phyloP scores from a whole-genome alignment of 2,888 invertebrate genomes.

The Acleris sparsana region DNA sequence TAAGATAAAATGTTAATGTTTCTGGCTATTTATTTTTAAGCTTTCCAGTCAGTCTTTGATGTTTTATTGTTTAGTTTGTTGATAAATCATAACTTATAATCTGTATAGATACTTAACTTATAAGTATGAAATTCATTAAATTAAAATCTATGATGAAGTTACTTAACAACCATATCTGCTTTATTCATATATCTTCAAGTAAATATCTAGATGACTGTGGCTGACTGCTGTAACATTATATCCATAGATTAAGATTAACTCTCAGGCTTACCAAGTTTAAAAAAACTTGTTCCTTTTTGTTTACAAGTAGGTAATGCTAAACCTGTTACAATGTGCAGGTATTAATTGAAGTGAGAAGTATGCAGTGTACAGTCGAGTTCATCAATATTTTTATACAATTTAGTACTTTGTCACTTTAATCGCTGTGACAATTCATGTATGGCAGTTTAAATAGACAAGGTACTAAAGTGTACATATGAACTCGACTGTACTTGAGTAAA shows the following conservation, averaged over 20 bases:
- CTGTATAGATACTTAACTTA: background rate
- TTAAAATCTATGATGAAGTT: background rate
- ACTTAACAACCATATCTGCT: background rate
- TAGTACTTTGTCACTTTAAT: too few relatives aligned
- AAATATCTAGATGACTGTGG: background rate
- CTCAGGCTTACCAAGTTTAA: background rate
- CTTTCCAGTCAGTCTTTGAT: background rate
- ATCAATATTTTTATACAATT: too few relatives aligned
- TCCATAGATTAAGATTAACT: background rate
- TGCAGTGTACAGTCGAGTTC: too few relatives aligned
- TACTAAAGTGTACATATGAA: too few relatives aligned
- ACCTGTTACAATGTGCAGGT: background rate
- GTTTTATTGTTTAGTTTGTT: background rate
- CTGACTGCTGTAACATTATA: conserved; percentile 16
- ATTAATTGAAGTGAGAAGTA: background rate
- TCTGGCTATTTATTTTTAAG: background rate
- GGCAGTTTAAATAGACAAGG: too few relatives aligned
- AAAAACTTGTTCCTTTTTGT: background rate
- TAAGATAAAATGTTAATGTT: background rate
- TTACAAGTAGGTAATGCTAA: background rate
- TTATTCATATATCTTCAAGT: background rate
- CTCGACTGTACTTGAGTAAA: too few relatives aligned
- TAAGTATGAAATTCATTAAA: background rate
- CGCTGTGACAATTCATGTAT: too few relatives aligned
- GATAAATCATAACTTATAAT: background rate